Evolutionary conservation across 92 coral and sea anemone species (phyloP).

Genomic region (Ricordea florida): DNA sequence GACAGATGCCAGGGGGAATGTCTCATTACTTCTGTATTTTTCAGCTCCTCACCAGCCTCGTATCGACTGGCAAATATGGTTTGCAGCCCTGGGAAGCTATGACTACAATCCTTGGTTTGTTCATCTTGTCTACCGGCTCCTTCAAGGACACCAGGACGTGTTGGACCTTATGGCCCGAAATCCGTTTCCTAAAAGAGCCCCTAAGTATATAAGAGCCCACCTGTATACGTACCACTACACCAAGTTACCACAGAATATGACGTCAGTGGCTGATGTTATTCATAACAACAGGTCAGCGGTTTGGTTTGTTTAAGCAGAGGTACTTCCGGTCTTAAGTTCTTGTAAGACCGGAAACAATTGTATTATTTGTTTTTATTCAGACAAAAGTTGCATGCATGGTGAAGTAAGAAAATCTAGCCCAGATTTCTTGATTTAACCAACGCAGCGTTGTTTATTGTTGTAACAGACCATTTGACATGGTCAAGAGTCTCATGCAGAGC

Average conservation of each 20-base stretch:
- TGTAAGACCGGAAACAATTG: not conserved
- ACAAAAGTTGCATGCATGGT: too few species aligned
- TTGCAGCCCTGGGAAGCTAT: constrained; percentile 93
- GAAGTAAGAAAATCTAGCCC: too few species aligned
- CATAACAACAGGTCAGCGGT: constrained; percentile 50
- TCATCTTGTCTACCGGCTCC: constrained; percentile 78
- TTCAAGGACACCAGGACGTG: constrained; percentile 87
- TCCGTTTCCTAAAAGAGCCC: constrained; percentile 82
- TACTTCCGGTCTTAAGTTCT: not conserved
- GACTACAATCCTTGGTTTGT: constrained; percentile 97
- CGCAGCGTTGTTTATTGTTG: too few species aligned
- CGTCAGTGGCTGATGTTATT: constrained; percentile 12
- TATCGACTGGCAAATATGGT: too few species aligned
- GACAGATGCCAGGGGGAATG: too few species aligned
- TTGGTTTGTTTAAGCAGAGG: too few species aligned
- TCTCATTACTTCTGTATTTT: not conserved
- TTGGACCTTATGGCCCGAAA: constrained; percentile 78
- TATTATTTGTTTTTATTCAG: not conserved
- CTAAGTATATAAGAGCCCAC: constrained; percentile 75
- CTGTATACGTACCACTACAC: constrained; percentile 92
- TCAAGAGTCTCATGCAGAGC: too few species aligned
- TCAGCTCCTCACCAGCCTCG: constrained; percentile 98
- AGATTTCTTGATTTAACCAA: too few species aligned
- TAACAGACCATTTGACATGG: too few species aligned
- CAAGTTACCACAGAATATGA: constrained; percentile 21